These are phyloP conservation scores for Coregonus sp. DNA, from an alignment of 2,797 vertebrate genomes.

Conservation along the genomic window DNA sequence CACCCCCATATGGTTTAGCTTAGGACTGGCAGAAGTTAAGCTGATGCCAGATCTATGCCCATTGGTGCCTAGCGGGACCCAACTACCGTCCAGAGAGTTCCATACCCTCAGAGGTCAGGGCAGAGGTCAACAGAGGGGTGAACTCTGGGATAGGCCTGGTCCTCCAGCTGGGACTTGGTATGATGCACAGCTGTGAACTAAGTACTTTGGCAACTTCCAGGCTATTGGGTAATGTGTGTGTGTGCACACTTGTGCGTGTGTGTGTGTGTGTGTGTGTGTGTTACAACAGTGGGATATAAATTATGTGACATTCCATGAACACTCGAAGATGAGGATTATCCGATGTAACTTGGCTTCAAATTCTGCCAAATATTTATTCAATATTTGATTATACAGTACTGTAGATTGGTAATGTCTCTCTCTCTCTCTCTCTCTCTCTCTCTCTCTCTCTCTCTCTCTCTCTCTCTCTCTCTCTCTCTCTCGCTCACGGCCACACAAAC, in stretches of 20 bases:
- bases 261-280: conserved; percentile 10
- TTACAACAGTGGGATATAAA: neutral
- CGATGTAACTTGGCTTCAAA: neutral
- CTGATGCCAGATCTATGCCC: too few relatives aligned
- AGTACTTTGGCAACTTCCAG: too few relatives aligned
- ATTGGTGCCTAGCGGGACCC: too few relatives aligned
- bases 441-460: neutral
- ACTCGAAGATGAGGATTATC: neutral
- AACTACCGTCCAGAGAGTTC: too few relatives aligned
- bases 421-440: too few relatives aligned
- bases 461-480: neutral
- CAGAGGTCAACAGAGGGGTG: too few relatives aligned
- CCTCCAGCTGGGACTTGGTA: neutral
- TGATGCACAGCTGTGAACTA: neutral
- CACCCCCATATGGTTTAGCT: too few relatives aligned
- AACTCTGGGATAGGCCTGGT: neutral
- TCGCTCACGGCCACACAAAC: neutral
- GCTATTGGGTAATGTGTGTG: neutral
- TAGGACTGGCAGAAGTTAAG: too few relatives aligned
- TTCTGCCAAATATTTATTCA: neutral
- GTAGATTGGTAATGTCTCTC: neutral
- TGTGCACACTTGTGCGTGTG: neutral
- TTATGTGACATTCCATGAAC: neutral
- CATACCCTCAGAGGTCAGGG: too few relatives aligned
- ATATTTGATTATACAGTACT: neutral